phyloP scores from a whole-genome alignment of 2,888 invertebrate genomes.

The Gryllus longicercus region DNA sequence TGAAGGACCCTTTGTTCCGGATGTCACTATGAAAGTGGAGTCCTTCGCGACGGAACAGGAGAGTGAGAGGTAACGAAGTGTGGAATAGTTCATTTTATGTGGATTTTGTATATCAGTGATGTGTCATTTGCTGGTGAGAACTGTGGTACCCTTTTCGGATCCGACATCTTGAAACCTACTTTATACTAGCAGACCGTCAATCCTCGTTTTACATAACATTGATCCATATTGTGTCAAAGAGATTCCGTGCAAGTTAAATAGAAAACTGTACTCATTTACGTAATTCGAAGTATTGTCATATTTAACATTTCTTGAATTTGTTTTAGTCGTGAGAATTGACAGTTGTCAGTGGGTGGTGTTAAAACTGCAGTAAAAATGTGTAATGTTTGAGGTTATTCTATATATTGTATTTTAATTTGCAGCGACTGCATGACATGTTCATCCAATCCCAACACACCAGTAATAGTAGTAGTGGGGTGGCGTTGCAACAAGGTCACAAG shows the following conservation, averaged over 20 bases:
- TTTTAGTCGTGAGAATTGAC: neutral
- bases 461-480: slow-evolving; percentile 46
- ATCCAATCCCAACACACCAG: slow-evolving; percentile 63
- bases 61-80: slow-evolving; percentile 58
- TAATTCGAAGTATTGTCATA: neutral
- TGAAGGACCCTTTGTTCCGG: slow-evolving; percentile 65
- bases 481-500: slow-evolving; percentile 45
- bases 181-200: neutral
- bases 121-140: neutral
- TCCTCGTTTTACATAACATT: neutral
- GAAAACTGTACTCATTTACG: too few relatives aligned
- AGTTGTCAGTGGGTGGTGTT: slow-evolving; percentile 2
- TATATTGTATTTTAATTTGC: slow-evolving; percentile 43
- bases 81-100: too few relatives aligned
- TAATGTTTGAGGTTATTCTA: neutral
- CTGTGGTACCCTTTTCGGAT: neutral
- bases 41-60: slow-evolving; percentile 59
- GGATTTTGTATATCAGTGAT: neutral
- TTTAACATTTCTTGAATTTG: neutral
- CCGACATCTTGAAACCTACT: slow-evolving; percentile 28
- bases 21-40: slow-evolving; percentile 67
- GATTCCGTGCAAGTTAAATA: too few relatives aligned
- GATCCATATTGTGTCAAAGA: too few relatives aligned
- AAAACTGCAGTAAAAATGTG: neutral
- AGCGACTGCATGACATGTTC: slow-evolving; percentile 88